A percentile compares a stretch with the other conserved stretches of the same genome.
These are phyloP conservation scores for Etheostoma spectabile DNA, from an alignment of 2,113 vertebrate species.

Conservation along the genomic window DNA sequence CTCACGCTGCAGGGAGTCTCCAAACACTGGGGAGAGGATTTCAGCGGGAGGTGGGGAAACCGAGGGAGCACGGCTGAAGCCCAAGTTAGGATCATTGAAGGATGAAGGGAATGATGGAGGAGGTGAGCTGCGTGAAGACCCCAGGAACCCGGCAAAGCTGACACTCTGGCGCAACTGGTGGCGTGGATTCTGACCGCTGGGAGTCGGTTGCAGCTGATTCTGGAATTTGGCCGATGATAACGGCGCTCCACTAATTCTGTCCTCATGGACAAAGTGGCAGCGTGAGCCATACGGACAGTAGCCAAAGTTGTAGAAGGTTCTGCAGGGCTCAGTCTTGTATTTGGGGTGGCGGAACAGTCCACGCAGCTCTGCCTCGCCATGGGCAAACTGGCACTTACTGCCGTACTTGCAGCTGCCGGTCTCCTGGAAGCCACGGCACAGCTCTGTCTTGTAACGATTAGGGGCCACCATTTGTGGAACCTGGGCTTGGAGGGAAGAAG, in stretches of 20 bases:
- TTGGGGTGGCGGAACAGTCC: conserved; percentile 91
- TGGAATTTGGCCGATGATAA: conserved; percentile 62
- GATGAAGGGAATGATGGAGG: conserved; percentile 74
- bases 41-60: conserved; percentile 87
- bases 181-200: conserved; percentile 35
- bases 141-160: conserved; percentile 89
- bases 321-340: conserved; percentile 93
- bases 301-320: conserved; percentile 93
- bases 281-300: conserved; percentile 91
- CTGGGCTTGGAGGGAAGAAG: conserved; percentile 57
- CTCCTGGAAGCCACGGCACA: conserved; percentile 87
- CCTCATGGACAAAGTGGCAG: conserved; percentile 93
- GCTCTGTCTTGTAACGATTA: conserved; percentile 88
- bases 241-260: conserved; percentile 62
- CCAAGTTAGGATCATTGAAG: conserved; percentile 81
- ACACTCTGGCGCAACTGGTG: conserved; percentile 87
- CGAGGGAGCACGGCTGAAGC: conserved; percentile 85
- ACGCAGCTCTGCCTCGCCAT: conserved; percentile 88
- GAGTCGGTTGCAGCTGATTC: conserved; percentile 49
- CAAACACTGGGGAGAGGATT: conserved; percentile 82
- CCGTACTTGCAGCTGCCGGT: conserved; percentile 87
- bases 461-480: conserved; percentile 74
- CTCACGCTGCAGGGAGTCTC: conserved; percentile 66
- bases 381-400: conserved; percentile 91
- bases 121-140: conserved; percentile 73